Base-by-base conservation (phyloP, 2,797 vertebrate species). In the Pantherophis alleghaniensis region DNA sequence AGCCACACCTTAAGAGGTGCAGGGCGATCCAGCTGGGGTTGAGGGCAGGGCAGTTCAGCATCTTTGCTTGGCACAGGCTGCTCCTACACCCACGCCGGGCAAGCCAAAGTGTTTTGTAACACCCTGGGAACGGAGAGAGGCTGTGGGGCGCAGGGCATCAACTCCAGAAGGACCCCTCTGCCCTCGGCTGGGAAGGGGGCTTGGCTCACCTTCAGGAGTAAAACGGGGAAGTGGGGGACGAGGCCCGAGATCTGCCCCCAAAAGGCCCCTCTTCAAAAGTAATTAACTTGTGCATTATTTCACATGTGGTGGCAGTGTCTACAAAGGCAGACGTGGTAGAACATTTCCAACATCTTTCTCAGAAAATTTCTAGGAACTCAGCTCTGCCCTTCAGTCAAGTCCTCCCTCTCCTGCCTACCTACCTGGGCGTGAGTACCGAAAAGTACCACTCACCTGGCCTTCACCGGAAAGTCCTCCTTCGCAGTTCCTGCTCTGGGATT, bases 71-170 rank as follows among this genome's bases (percentile, higher is more conserved):
- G 95, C 92, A 57, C 87, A 4, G 89, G 91, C 3, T 1, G 69
- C 89, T 94, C 92, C 91, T 90, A 90, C 94, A 93, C 95, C 94
- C 94, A 61, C 91, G 37, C 61, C 94, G 93, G 95, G 93, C 91
- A 92, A 94, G 88, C 94, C 89, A 7, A 74, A 55, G 90, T 32
- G 89, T 95, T 92, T 79, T 93, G 87, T 55, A 92, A 95, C 88
- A 53, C 92, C 93, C 57, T 87, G 87, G 89, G 87, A 90, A 61
- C 91, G 2, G 88, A 55, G 92, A 89, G 93, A 88, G 57, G 93
- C 26, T 20, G 55, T 12, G 57, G 90, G 63, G 11, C 1, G 20
- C 32, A 24, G 26, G 3, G 24, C 10, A 66, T 24, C 7, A 57
- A 12, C 2, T 11, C 24, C 5, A 13, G 24, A 18, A 86, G 51